A percentile compares a stretch with the other conserved stretches of the same genome.
These are phyloP conservation scores for Apamea crenata DNA, from an alignment of 2,888 invertebrate species.

Conservation along the genomic window DNA sequence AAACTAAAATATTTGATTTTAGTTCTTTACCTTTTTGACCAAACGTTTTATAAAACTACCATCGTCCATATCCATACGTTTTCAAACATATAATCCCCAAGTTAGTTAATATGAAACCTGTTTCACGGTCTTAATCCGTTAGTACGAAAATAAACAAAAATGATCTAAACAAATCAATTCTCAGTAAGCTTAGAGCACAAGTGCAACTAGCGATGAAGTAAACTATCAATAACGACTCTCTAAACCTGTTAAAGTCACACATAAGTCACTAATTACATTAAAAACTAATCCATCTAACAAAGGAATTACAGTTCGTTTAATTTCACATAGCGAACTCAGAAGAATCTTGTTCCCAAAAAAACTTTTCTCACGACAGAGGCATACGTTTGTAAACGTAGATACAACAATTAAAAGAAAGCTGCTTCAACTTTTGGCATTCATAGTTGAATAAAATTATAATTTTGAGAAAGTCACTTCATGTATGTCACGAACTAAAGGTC, in stretches of 20 bases:
- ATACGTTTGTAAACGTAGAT: constrained; percentile 60
- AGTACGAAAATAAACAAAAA: neutral
- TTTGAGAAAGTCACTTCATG: constrained; percentile 63
- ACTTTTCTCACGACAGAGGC: constrained; percentile 52
- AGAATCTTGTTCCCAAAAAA: constrained; percentile 64
- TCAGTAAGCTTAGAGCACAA: constrained; percentile 9
- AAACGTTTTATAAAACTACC: no score
- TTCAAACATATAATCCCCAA: neutral
- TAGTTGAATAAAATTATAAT: constrained; percentile 62
- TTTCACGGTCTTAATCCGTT: neutral
- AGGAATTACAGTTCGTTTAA: constrained; percentile 50
- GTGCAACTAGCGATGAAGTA: constrained; percentile 8
- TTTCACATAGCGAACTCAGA: constrained; percentile 59
- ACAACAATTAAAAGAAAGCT: constrained; percentile 68
- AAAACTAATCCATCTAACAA: constrained; percentile 57
- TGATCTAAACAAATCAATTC: neutral
- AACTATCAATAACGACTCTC: constrained; percentile 46
- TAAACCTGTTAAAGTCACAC: constrained; percentile 57
- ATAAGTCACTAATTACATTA: constrained; percentile 54
- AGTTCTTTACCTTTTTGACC: no score
- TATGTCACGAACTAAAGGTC: constrained; percentile 59
- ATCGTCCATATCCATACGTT: neutral
- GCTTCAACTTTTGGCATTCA: constrained; percentile 61
- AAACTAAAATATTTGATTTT: no score
- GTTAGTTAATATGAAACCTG: neutral